Evolutionary conservation across 1,140 invertebrate genomes (phyloP).

Genomic region (Antheraea pernyi): DNA sequence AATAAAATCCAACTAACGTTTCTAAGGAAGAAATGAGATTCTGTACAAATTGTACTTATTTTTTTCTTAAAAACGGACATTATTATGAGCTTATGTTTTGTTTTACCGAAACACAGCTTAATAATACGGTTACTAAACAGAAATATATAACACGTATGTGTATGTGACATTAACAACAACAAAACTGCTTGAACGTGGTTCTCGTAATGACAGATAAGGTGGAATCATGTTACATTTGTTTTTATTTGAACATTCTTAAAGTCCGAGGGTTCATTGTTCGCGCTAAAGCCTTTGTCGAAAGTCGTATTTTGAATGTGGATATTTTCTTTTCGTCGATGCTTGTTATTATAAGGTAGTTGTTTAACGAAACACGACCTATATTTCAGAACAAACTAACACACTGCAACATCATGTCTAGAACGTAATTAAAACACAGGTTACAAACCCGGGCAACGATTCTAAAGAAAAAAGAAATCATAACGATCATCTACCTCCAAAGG

Average conservation of each 20-base stretch:
- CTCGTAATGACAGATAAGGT: constrained; percentile 2
- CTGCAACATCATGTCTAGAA: not conserved
- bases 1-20: too few relatives aligned
- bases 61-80: not conserved
- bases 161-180: not conserved
- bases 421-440: not conserved
- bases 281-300: not conserved
- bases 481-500: not conserved
- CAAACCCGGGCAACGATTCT: not conserved
- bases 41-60: not conserved
- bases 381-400: not conserved
- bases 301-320: not conserved
- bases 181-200: not conserved
- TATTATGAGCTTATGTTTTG: too few relatives aligned
- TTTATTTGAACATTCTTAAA: constrained; percentile 6
- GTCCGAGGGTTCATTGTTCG: constrained; percentile 9
- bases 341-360: not conserved
- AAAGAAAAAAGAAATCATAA: not conserved
- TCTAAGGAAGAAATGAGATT: not conserved
- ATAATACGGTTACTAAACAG: not conserved
- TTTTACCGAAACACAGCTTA: too few relatives aligned
- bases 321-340: not conserved
- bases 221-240: constrained; percentile 10
- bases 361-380: not conserved
- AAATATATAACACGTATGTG: not conserved